These are phyloP conservation scores for Leptinotarsa tumamoca DNA, from an alignment of 2,888 invertebrate genomes.

Conservation along the genomic window DNA sequence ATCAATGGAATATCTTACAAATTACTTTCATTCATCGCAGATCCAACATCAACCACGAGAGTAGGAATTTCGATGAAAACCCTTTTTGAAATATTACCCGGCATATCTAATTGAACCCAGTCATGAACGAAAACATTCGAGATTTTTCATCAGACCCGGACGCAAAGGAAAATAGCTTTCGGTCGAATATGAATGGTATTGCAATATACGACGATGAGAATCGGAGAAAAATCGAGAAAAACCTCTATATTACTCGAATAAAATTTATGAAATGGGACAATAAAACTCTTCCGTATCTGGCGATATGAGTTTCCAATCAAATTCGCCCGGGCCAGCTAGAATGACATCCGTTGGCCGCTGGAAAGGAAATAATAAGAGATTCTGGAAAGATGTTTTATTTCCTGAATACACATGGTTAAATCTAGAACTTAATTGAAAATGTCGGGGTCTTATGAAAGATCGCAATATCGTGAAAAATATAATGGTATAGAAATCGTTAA, in stretches of 20 bases:
- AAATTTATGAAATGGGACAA: conserved; percentile 29
- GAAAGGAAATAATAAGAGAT: conserved; percentile 15
- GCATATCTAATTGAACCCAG: conserved; percentile 8
- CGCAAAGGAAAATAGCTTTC: background rate
- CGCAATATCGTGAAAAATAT: conserved; percentile 1
- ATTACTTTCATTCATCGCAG: background rate
- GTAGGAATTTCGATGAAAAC: background rate
- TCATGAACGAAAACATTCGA: conserved; percentile 14
- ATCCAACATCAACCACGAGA: background rate
- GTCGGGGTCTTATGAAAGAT: background rate
- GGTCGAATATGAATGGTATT: conserved; percentile 10
- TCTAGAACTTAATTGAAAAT: conserved; percentile 16
- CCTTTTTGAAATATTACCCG: background rate
- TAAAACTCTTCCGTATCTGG: conserved; percentile 22
- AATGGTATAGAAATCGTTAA: background rate
- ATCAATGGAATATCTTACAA: too few species aligned
- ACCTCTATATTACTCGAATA: conserved; percentile 24
- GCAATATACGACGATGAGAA: conserved; percentile 16
- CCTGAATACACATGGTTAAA: conserved; percentile 13
- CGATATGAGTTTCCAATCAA: conserved; percentile 36
- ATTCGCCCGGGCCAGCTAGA: conserved; percentile 20
- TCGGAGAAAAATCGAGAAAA: conserved; percentile 10
- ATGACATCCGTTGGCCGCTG: conserved; percentile 15
- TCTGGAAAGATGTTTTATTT: background rate
- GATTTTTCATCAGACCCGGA: conserved; percentile 1